A percentile compares a stretch with the other conserved stretches of the same genome.
Conservation (phyloP, 2,888 invertebrate genomes). For the Idaea straminata region DNA sequence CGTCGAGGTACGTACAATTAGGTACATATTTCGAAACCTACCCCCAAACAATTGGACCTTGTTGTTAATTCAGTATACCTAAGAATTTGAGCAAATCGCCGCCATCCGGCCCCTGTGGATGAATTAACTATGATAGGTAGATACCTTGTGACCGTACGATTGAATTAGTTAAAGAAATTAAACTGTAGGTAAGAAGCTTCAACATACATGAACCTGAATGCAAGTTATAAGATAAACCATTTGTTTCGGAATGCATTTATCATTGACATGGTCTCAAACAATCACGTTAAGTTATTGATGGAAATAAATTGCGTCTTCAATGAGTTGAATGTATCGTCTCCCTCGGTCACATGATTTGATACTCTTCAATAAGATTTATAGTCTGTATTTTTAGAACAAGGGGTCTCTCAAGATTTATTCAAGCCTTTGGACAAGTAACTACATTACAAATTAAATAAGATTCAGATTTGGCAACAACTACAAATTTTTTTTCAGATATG, state of each 20-base stretch:
- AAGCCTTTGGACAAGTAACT: neutral
- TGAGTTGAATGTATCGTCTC: slow-evolving; percentile 27
- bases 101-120: slow-evolving; percentile 72
- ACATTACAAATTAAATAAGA: neutral
- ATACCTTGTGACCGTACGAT: slow-evolving; percentile 60
- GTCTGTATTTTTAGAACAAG: slow-evolving; percentile 14
- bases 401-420: slow-evolving; percentile 13
- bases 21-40: slow-evolving; percentile 47
- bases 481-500: slow-evolving; percentile 79
- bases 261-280: slow-evolving; percentile 20
- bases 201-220: slow-evolving; percentile 49
- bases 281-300: slow-evolving; percentile 20
- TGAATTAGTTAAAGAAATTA: slow-evolving; percentile 72
- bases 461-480: slow-evolving; percentile 1
- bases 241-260: slow-evolving; percentile 19
- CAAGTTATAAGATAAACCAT: neutral
- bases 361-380: slow-evolving; percentile 18
- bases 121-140: slow-evolving; percentile 59
- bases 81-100: slow-evolving; percentile 78
- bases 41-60: slow-evolving; percentile 53
- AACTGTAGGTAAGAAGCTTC: slow-evolving; percentile 33
- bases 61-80: slow-evolving; percentile 60
- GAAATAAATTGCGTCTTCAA: slow-evolving; percentile 32
- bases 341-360: slow-evolving; percentile 11
- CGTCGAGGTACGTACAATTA: slow-evolving; percentile 80